Conservation (phyloP, 2,888 invertebrate species). For the Papilio protenor region DNA sequence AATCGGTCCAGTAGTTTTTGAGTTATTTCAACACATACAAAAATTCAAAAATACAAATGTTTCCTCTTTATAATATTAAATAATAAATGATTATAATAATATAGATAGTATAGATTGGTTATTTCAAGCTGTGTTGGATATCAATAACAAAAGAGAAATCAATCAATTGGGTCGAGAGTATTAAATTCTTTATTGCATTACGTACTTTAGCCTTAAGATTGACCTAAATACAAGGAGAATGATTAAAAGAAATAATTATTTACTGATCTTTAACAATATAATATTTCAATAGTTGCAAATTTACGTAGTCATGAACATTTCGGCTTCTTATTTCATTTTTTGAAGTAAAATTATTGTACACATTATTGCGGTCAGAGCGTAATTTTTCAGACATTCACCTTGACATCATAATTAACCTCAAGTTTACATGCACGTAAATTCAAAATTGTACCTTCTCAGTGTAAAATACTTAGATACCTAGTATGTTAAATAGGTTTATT, state of each 20-base stretch:
- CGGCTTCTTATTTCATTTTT: neutral
- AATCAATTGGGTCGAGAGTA: constrained; percentile 16
- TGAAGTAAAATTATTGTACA: neutral
- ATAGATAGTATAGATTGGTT: constrained; percentile 23
- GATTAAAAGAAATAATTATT: neutral
- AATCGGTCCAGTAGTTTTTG: too few species aligned
- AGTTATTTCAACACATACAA: too few species aligned
- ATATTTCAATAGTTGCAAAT: neutral
- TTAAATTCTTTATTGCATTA: constrained; percentile 3
- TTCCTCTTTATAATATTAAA: too few species aligned
- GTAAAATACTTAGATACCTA: neutral
- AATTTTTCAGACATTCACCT: constrained; percentile 7
- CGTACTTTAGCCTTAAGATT: constrained; percentile 1
- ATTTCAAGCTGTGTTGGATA: neutral
- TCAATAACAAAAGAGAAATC: constrained; percentile 29
- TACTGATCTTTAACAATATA: neutral
- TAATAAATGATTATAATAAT: too few species aligned
- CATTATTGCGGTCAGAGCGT: neutral
- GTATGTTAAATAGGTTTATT: neutral
- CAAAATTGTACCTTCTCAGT: neutral
- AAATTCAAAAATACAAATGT: too few species aligned
- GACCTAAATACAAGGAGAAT: neutral
- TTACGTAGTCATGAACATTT: neutral
- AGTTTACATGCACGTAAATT: constrained; percentile 8
- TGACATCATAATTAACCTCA: constrained; percentile 16